phyloP scores from a whole-genome alignment of 1,140 invertebrate species.

The Brachionus angularis region DNA sequence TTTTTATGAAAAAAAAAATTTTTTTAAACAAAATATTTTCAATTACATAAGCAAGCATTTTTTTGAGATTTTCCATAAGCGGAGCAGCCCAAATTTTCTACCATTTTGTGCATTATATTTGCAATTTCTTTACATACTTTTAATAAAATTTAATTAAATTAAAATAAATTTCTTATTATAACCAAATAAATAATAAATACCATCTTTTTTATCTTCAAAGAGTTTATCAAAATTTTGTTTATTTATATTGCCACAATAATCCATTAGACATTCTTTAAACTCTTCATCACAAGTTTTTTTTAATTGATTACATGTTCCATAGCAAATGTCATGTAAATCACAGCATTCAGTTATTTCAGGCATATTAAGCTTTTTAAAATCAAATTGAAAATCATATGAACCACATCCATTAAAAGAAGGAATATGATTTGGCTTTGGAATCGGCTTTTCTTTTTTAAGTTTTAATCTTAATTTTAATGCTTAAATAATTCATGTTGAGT shows the following conservation, averaged over 20 bases:
- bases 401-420: conserved; percentile 20
- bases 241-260: not conserved
- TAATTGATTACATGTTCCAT: conserved; percentile 32
- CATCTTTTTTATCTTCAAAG: too few species aligned
- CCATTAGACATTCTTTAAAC: conserved; percentile 15
- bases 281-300: conserved; percentile 10
- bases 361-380: conserved; percentile 37
- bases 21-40: too few species aligned
- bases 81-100: too few species aligned
- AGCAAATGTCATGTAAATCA: conserved; percentile 28
- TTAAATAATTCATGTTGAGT: not conserved
- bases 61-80: too few species aligned
- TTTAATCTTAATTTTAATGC: not conserved
- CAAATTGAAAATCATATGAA: conserved; percentile 20
- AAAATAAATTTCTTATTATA: too few species aligned
- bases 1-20: too few species aligned
- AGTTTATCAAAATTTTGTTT: too few species aligned
- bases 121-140: too few species aligned
- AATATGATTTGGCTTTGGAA: not conserved
- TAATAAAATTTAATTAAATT: too few species aligned
- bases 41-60: too few species aligned
- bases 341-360: conserved; percentile 27
- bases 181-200: too few species aligned
- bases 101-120: too few species aligned
- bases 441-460: conserved; percentile 22